Evolutionary conservation across 1,140 invertebrate species (phyloP).

Genomic region (Drosophila pachea): DNA sequence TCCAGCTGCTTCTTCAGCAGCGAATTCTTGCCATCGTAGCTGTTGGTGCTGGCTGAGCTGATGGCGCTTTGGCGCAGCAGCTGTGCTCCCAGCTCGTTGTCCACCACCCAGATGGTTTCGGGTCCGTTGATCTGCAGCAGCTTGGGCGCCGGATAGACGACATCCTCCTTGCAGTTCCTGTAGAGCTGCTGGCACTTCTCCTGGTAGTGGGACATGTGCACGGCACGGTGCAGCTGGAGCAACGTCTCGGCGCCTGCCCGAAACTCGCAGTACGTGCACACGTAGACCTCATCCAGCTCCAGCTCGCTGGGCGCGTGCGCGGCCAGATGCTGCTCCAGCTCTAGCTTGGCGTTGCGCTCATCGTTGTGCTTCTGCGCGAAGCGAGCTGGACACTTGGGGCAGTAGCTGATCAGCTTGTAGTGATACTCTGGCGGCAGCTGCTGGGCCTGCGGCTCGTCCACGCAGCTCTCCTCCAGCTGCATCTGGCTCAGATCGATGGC

Average conservation of each 20-base stretch:
- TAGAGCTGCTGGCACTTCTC: conserved; percentile 86
- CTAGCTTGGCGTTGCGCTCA: conserved; percentile 55
- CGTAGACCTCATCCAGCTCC: conserved; percentile 78
- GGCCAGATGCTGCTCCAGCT: conserved; percentile 81
- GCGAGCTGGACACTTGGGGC: conserved; percentile 87
- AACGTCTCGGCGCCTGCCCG: conserved; percentile 85
- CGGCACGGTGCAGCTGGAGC: conserved; percentile 86
- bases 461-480: conserved; percentile 39
- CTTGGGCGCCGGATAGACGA: conserved; percentile 83
- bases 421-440: conserved; percentile 75
- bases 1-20: conserved; percentile 74
- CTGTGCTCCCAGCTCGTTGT: conserved; percentile 66
- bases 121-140: conserved; percentile 80
- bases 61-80: conserved; percentile 67
- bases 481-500: conserved; percentile 56
- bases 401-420: conserved; percentile 80
- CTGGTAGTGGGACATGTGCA: conserved; percentile 91
- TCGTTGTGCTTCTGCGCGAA: conserved; percentile 82
- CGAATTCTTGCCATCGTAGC: conserved; percentile 59
- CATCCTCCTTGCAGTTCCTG: conserved; percentile 83
- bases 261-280: conserved; percentile 89
- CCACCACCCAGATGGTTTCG: conserved; percentile 79
- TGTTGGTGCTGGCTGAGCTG: conserved; percentile 32
- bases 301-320: conserved; percentile 80
- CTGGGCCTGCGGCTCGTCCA: conserved; percentile 31